Base-by-base conservation (phyloP, 2,113 vertebrate species). In the Pedetes capensis region DNA sequence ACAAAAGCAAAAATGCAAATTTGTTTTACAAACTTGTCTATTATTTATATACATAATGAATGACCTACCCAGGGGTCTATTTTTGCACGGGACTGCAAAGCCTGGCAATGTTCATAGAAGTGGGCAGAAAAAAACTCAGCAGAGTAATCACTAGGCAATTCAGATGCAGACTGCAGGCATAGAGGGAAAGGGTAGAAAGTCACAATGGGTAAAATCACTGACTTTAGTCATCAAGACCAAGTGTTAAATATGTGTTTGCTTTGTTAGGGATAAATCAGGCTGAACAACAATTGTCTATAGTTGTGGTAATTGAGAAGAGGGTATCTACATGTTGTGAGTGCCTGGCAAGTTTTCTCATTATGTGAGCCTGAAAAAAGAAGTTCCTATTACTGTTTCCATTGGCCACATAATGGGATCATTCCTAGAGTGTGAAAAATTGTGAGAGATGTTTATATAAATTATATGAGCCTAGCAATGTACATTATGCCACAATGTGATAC, bases 1-100 rank as follows among this genome's bases (percentile, higher is more conserved):
- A 64, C 16, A 93, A 92, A 96, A 74, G 79, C 64, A 18, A 90
- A 98, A 94, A 94, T 13, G 32, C n/a, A 94, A 23, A 37, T 76
- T 72, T 97, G 51, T 75, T 94, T 95, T 93, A 84, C 79, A 87
- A 92, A 87, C 7, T 74, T 94, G 11, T 12, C 85, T 55, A 74
- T 5, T 69, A 42, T 87, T 93, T 87, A 23, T 22, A 74, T 55
- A 47, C 29, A 83, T 7, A 71, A 23, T 13, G 29, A 81, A 82
- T 59, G 59, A 86, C 51, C 25, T 27, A 42, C 27, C 11, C 16
- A 53, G 27, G 9, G 34, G 20, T 81, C n/a, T 72, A 12, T 78
- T 89, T 94, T 83, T 83, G 57, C 10, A 81, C 9, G 29, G 29
- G 57, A 14, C 20, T 39, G 32, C 39, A 96, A 94, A 91, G 86